Evolutionary conservation across 2,888 invertebrate species (phyloP).

Genomic region (Andrena bicolor): DNA sequence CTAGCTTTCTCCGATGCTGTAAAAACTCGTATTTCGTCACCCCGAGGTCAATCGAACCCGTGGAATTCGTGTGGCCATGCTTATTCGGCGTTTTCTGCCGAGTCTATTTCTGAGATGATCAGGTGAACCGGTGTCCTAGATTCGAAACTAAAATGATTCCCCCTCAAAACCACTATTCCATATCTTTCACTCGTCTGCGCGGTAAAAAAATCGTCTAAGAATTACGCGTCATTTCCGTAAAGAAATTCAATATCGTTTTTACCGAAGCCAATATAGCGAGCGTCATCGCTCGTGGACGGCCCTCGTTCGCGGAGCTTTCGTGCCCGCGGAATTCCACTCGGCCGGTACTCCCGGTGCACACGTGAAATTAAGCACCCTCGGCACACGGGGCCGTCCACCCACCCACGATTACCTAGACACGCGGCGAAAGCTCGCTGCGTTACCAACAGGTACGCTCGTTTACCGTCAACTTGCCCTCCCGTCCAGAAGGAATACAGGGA

Average conservation of each 20-base stretch:
- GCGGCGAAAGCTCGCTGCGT: conserved; percentile 56
- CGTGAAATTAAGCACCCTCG: conserved; percentile 1
- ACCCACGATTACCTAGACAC: conserved; percentile 60
- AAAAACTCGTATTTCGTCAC: conserved; percentile 26
- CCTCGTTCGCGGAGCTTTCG: conserved; percentile 28
- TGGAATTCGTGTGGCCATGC: not conserved
- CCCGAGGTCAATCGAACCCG: not conserved
- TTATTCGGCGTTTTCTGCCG: not conserved
- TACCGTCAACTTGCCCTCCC: conserved; percentile 13
- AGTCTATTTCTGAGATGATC: not conserved
- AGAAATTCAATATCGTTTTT: too few species aligned
- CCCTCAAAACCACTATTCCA: too few species aligned
- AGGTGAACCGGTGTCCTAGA: not conserved
- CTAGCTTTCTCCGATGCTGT: conserved; percentile 41
- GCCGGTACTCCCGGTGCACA: conserved; percentile 53
- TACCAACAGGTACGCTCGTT: conserved; percentile 55
- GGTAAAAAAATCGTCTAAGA: too few species aligned
- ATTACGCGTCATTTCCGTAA: too few species aligned
- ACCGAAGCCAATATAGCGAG: too few species aligned
- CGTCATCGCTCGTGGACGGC: not conserved
- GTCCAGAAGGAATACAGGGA: conserved; percentile 20
- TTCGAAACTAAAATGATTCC: not conserved
- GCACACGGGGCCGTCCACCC: conserved; percentile 10
- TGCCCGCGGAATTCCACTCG: conserved; percentile 46
- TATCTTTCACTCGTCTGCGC: too few species aligned